These are phyloP conservation scores for Melipona quadrifasciata DNA, from an alignment of 1,140 invertebrate species.

Conservation along the genomic window DNA sequence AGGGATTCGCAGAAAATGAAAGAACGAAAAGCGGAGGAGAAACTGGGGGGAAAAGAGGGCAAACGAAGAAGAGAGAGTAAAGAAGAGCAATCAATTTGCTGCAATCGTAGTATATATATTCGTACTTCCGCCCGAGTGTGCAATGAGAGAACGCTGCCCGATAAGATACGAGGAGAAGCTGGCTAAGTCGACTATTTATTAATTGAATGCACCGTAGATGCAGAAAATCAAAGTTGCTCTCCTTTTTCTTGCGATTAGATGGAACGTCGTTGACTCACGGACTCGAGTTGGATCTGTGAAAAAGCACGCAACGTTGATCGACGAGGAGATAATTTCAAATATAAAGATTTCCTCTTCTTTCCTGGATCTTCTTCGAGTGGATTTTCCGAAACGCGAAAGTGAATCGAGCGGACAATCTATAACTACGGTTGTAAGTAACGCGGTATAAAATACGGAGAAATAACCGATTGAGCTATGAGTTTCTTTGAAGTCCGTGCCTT, in stretches of 20 bases:
- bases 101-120: slow-evolving; percentile 44
- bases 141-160: slow-evolving; percentile 5
- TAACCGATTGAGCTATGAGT: background rate
- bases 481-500: background rate
- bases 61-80: slow-evolving; percentile 12
- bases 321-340: no score
- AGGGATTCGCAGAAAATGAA: slow-evolving; percentile 10
- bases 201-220: slow-evolving; percentile 31
- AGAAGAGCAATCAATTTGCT: slow-evolving; percentile 36
- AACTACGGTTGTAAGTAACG: no score
- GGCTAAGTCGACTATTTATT: slow-evolving; percentile 22
- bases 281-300: no score
- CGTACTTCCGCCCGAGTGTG: background rate
- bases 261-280: no score
- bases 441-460: background rate
- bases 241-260: background rate
- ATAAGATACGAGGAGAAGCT: background rate
- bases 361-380: no score
- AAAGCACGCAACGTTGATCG: no score
- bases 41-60: background rate
- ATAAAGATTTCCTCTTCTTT: no score
- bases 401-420: no score
- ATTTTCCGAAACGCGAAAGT: no score
- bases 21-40: slow-evolving; percentile 29
- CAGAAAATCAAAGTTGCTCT: background rate